Evolutionary conservation across 1,140 invertebrate genomes (phyloP), one percentile per base, ranked within the genome.

Genomic region (Drosophila teissieri): DNA sequence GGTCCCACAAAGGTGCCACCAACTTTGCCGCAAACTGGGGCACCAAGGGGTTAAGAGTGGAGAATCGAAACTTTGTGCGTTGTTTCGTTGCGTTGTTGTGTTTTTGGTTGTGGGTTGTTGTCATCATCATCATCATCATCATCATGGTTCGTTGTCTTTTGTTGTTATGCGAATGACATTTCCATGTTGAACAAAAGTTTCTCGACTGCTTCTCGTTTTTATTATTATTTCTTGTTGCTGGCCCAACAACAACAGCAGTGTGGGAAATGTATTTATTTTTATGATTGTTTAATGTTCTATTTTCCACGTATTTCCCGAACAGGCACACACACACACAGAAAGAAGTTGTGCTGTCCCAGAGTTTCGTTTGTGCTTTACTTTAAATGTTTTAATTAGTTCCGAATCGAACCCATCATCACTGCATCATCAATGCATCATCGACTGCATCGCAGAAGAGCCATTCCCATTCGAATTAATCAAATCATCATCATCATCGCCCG

Each of bases 101-200:
- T 85, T 86, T 52, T 65, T 65, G 46, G 39, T 40, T 73, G 54
- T 63, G 45, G 24, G 36, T 53, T 69, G 51, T 45, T 48, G 52
- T n/a, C 39, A 40, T 46, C 55, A 46, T 69, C 65, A 46, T 54
- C 44, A 52, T 57, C 39, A 17, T 56, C 15, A 12, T 70, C 69
- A 73, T 73, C 53, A 62, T 54, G 55, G 40, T 46, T 62, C 62
- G 40, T 46, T 48, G 67, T 45, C 65, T 74, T 73, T 49, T 68
- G 67, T 61, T 86, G 84, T 88, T 89, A 89, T 89, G 76, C 84
- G 83, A 88, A 88, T 88, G 83, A 88, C 83, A 88, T 88, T 88
- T 88, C 57, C 83, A 89, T 88, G 83, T 88, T 84, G 84, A 88
- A 86, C 83, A 86, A 88, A 88, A 88, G 79, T 88, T 88, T 88